Evolutionary conservation across 2,888 invertebrate genomes (phyloP), one percentile per base, ranked within the genome.

Genomic region (Sesia bembeciformis): DNA sequence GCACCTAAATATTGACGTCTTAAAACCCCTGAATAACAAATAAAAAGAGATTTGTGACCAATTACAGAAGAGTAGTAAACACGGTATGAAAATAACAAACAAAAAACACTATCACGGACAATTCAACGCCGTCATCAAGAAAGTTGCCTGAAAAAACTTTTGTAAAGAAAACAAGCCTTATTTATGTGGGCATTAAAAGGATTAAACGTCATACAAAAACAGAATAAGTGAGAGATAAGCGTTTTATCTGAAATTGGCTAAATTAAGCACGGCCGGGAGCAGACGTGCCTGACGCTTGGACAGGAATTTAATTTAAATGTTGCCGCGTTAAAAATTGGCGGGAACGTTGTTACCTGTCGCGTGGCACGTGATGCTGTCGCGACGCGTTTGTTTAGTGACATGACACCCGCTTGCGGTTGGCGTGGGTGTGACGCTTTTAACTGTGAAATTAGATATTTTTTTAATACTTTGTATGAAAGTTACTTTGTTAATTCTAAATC

Each of bases 261-360:
- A 83, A 84, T 84, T 81, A 84, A 77, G 76, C 70, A 65, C 46
- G 46, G 3, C 8, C 43, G 43, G n/a, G 6, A 7, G 64, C 67
- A 63, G 65, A 61, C 57, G 57, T 56, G 61, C 58, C 61, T 56
- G 57, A 62, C 56, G 46, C 58, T 57, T 61, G 65, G 62, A 53
- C 61, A 56, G 72, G 83, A 84, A 83, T 84, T 83, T 84, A 82
- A 86, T 85, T 84, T 84, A 84, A 84, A 84, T 80, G 83, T 81
- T 74, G 76, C 62, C 78, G 67, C 46, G 81, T 81, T 81, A 84
- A 86, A 86, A 84, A 83, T 78, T 79, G 80, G 66, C 67, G 71
- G 64, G 64, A 73, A 74, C 77, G 74, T 67, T 73, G 78, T 77
- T 83, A 86, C 85, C 84, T 84, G 83, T 46, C 46, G 74, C 79